Conservation (phyloP, 2,888 invertebrate genomes). For the Neoitamus cyanurus region DNA sequence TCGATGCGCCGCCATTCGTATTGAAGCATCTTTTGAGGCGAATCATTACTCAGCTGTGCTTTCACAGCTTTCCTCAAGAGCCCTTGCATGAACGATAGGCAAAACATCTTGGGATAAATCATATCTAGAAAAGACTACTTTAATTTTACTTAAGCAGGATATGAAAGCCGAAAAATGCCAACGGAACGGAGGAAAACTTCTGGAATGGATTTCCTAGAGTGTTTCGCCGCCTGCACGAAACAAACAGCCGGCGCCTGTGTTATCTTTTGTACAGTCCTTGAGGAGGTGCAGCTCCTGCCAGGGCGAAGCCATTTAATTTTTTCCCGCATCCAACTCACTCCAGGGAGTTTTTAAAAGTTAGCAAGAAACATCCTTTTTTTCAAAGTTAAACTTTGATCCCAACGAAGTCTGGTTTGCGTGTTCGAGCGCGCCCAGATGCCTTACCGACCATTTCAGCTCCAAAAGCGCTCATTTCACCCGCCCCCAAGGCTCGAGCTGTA, state of each 20-base stretch:
- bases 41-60: conserved; percentile 15
- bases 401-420: conserved; percentile 21
- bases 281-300: neutral
- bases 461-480: neutral
- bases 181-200: neutral
- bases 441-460: neutral
- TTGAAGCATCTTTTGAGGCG: conserved; percentile 14
- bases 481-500: neutral
- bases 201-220: neutral
- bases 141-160: neutral
- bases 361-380: conserved; percentile 32
- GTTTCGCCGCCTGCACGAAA: neutral
- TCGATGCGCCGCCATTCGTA: neutral
- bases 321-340: neutral
- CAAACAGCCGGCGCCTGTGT: neutral
- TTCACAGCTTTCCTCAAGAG: neutral
- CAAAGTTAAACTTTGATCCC: neutral
- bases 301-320: neutral
- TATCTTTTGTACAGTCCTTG: neutral
- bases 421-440: neutral
- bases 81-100: neutral
- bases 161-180: neutral
- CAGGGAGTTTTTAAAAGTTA: neutral
- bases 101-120: neutral
- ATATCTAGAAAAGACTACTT: neutral